Conservation (phyloP, 2,113 vertebrate species). For the Erinaceus europaeus region DNA sequence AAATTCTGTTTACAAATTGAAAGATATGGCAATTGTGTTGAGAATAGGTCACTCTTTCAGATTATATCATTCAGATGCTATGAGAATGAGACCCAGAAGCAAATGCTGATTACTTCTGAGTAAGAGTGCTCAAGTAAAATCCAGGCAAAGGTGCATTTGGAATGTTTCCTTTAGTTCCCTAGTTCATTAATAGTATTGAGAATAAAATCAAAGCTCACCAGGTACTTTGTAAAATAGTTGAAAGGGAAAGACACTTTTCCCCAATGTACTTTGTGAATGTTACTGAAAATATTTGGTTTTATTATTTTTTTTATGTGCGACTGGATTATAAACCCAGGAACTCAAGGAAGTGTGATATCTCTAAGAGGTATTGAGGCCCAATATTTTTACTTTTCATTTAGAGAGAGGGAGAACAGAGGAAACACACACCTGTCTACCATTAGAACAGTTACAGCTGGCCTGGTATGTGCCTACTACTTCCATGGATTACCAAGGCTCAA, state of each 20-base stretch:
- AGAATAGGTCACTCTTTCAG: slow-evolving; percentile 17
- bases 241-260: neutral
- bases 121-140: neutral
- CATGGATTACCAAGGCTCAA: too few species aligned
- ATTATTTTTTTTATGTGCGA: too few species aligned
- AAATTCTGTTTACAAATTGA: slow-evolving; percentile 20
- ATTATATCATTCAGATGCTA: neutral
- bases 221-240: neutral
- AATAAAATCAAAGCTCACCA: neutral
- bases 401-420: too few species aligned
- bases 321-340: too few species aligned
- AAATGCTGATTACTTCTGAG: neutral
- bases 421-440: too few species aligned
- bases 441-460: too few species aligned
- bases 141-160: neutral
- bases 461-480: too few species aligned
- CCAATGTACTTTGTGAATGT: neutral
- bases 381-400: too few species aligned
- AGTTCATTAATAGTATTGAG: neutral
- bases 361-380: too few species aligned
- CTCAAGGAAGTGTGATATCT: too few species aligned
- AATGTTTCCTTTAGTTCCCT: neutral
- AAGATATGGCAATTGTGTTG: neutral
- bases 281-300: too few species aligned
- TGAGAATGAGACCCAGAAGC: neutral